Base-by-base conservation (phyloP, 2,888 invertebrate species). In the Azorinus chamasolen region DNA sequence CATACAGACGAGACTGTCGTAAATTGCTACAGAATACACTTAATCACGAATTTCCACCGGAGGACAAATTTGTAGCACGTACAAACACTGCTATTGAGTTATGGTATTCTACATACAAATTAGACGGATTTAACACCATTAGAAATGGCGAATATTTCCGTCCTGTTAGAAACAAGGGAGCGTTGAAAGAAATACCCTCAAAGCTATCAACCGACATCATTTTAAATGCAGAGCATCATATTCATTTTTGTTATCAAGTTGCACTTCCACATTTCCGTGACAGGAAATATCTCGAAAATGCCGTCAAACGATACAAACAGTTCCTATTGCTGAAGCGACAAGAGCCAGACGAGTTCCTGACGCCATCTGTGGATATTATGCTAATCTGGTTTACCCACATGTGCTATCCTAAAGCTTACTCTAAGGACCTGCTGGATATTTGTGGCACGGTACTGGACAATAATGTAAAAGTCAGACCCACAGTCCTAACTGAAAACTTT, bases 311-410 rank as follows among this genome's bases (percentile, higher is more conserved):
- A 18, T 79, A 79, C 22, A 79, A 79, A 58, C 79, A 79, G 37
- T 79, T 79, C 37, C 61, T 79, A n/a, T 72, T 68, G 18, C 22
- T 79, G 18, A 79, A 79, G 45, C 43, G 46, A 37, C 12, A 61
- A 2, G 62, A 68, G 10, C 58, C 61, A 12, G 61, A 75, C 2
- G 75, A 72, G 27, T 79, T 72, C 46, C 50, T 79, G 5, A 72
- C 79, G 5, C 79, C 79, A 0, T 72, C 75, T 61, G 72, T 75
- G 14, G 79, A 79, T 45, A 79, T 79, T 16, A 53, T 79, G 43
- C 50, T 79, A 20, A 71, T 79, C 54, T 79, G 79, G 79, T 75
- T 63, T 39, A 69, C 79, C 8, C 79, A 79, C 41, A 79, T 79
- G 79, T 79, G 75, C 43, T 32, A 61, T 25, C 79, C 79, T 10